These are phyloP conservation scores for Melangyna quadrimaculata DNA, from an alignment of 2,888 invertebrate species.

Conservation along the genomic window DNA sequence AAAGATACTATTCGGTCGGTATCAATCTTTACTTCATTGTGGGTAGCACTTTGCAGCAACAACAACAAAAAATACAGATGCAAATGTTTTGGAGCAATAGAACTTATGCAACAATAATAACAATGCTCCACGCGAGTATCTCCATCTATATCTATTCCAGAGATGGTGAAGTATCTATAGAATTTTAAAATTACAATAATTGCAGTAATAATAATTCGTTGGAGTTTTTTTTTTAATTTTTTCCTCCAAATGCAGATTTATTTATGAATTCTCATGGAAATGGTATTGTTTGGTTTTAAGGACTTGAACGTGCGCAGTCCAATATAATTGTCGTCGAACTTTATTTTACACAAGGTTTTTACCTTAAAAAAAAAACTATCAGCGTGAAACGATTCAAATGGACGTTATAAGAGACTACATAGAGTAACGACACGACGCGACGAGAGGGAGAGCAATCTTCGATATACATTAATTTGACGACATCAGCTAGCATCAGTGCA, in stretches of 20 bases:
- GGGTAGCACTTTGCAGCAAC: slow-evolving; percentile 65
- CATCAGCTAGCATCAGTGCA: not conserved
- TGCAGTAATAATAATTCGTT: slow-evolving; percentile 69
- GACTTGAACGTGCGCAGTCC: slow-evolving; percentile 25
- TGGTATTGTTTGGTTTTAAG: slow-evolving; percentile 40
- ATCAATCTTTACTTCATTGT: slow-evolving; percentile 65
- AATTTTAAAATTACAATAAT: slow-evolving; percentile 71
- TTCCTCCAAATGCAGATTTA: slow-evolving; percentile 46
- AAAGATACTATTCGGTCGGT: slow-evolving; percentile 62
- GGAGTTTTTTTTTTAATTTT: slow-evolving; percentile 30
- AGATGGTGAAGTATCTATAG: slow-evolving; percentile 48
- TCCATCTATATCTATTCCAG: not conserved
- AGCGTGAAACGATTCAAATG: not conserved
- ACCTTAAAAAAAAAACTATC: not conserved
- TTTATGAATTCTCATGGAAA: slow-evolving; percentile 65
- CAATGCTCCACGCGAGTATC: slow-evolving; percentile 39
- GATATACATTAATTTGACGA: slow-evolving; percentile 7
- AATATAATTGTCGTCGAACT: slow-evolving; percentile 51
- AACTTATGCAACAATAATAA: slow-evolving; percentile 70
- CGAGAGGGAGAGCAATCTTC: not conserved
- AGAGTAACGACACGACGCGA: not conserved
- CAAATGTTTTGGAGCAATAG: slow-evolving; percentile 67
- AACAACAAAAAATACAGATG: slow-evolving; percentile 55
- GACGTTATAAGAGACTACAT: not conserved
- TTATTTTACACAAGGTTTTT: slow-evolving; percentile 30